Percentiles rank a stretch among this genome's conserved stretches.
These are phyloP conservation scores for Sphecodes monilicornis DNA, from an alignment of 2,888 invertebrate species.

Conservation along the genomic window DNA sequence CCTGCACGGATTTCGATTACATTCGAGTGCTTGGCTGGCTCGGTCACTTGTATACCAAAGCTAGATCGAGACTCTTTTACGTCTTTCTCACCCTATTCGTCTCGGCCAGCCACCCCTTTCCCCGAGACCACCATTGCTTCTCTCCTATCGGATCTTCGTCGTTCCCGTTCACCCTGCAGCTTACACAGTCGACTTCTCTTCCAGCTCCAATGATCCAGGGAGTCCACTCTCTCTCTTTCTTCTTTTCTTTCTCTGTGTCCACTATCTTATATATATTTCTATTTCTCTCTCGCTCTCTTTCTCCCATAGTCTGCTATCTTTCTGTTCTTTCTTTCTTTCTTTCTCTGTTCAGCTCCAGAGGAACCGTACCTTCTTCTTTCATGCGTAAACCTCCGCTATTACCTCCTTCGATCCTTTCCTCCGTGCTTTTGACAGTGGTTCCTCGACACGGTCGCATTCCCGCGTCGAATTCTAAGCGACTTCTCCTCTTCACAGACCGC, in stretches of 20 bases:
- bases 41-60: conserved; percentile 70
- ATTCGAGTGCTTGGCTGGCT: conserved; percentile 69
- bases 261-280: too few species aligned
- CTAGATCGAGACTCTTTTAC: conserved; percentile 70
- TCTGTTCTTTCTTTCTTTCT: background rate
- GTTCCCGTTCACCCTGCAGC: conserved; percentile 25
- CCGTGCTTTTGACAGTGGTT: background rate
- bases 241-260: background rate
- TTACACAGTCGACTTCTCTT: conserved; percentile 26
- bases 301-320: background rate
- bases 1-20: conserved; percentile 77
- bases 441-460: conserved; percentile 18
- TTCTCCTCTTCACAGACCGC: background rate
- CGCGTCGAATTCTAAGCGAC: conserved; percentile 29
- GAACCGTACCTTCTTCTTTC: background rate
- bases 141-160: conserved; percentile 20
- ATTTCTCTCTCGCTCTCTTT: too few species aligned
- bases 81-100: conserved; percentile 40
- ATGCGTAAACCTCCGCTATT: background rate
- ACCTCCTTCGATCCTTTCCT: background rate
- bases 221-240: background rate
- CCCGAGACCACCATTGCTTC: conserved; percentile 23
- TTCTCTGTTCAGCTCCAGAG: background rate
- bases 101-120: background rate
- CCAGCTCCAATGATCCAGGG: conserved; percentile 15